phyloP scores from a whole-genome alignment of 2,113 vertebrate genomes.

The Riparia riparia region DNA sequence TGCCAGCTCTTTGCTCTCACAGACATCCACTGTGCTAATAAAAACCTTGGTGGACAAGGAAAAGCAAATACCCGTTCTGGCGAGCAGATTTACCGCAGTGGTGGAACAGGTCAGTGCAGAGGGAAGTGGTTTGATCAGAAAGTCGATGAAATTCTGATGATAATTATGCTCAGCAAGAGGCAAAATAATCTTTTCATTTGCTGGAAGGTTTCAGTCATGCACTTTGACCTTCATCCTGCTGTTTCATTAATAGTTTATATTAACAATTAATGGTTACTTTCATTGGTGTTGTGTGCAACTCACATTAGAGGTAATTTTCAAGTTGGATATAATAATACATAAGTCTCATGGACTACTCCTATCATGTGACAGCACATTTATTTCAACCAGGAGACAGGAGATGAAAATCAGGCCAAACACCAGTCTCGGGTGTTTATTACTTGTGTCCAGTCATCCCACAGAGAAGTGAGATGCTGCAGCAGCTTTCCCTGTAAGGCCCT shows the following conservation, averaged over 20 bases:
- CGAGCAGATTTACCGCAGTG: not conserved
- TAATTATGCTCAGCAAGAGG: slow-evolving; percentile 57
- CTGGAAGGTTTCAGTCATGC: slow-evolving; percentile 53
- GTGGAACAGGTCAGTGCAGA: slow-evolving; percentile 64
- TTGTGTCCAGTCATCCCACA: slow-evolving; percentile 34
- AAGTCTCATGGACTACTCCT: slow-evolving; percentile 38
- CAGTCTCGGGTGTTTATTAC: slow-evolving; percentile 16
- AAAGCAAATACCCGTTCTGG: slow-evolving; percentile 26
- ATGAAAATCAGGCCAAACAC: slow-evolving; percentile 46
- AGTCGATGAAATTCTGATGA: slow-evolving; percentile 51
- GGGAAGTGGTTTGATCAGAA: slow-evolving; percentile 66
- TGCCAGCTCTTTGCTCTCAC: not conserved
- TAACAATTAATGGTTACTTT: slow-evolving; percentile 67
- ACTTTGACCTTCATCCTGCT: slow-evolving; percentile 63
- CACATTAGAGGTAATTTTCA: slow-evolving; percentile 45
- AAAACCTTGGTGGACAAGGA: slow-evolving; percentile 32
- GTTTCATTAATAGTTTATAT: slow-evolving; percentile 70
- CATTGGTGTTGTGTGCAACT: slow-evolving; percentile 37
- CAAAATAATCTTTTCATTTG: slow-evolving; percentile 64
- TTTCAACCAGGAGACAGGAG: slow-evolving; percentile 46
- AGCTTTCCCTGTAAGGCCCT: not conserved
- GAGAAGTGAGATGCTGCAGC: slow-evolving; percentile 24
- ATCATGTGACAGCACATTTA: slow-evolving; percentile 52
- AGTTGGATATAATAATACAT: slow-evolving; percentile 49
- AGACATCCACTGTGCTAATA: slow-evolving; percentile 31